Evolutionary conservation across 1,140 invertebrate genomes (phyloP).

Genomic region (Hylaeus anthracinus): DNA sequence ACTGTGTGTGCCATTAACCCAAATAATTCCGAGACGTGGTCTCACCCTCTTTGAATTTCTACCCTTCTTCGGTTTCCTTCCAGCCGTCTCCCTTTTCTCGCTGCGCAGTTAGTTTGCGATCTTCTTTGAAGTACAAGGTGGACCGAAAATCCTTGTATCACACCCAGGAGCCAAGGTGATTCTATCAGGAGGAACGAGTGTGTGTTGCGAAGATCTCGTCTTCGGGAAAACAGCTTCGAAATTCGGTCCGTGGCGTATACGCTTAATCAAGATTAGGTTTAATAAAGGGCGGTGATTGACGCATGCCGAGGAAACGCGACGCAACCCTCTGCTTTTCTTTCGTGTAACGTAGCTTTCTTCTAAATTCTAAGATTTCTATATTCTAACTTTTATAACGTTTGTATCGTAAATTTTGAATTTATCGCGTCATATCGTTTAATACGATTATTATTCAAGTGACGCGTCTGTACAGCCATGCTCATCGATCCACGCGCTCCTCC

Average conservation of each 20-base stretch:
- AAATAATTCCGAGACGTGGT: slow-evolving; percentile 59
- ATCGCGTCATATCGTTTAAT: no score
- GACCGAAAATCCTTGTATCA: background rate
- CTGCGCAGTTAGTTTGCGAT: background rate
- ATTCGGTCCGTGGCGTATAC: background rate
- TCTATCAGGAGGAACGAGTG: background rate
- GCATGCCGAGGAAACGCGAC: no score
- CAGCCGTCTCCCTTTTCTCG: background rate
- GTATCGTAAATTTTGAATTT: no score
- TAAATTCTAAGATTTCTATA: no score
- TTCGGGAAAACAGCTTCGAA: background rate
- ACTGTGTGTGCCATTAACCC: slow-evolving; percentile 64
- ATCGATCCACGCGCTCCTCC: no score
- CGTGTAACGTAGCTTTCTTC: no score
- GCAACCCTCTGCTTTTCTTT: no score
- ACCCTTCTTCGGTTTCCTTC: background rate
- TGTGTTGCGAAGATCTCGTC: background rate
- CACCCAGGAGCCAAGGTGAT: no score
- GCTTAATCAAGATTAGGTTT: background rate
- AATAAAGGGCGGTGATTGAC: background rate
- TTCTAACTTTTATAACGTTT: no score
- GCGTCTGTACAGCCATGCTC: no score
- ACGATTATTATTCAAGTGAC: no score
- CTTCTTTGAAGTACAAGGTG: background rate
- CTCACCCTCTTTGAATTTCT: slow-evolving; percentile 26